Base-by-base conservation (phyloP, 2,113 vertebrate genomes). In the Petromus typicus region DNA sequence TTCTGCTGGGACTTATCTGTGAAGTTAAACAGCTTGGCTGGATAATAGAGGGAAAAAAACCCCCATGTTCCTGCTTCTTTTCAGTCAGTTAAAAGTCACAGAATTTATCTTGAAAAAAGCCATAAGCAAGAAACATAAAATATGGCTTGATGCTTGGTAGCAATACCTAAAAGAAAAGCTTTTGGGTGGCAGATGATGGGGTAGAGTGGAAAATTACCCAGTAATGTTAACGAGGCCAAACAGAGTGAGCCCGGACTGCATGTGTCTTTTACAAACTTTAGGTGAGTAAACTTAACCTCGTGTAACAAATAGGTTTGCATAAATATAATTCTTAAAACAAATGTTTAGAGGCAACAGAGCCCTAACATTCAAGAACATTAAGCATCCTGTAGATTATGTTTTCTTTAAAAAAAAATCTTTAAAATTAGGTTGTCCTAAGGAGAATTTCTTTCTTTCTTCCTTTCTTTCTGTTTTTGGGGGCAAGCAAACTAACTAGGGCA, bases 301-400 rank as follows among this genome's bases (percentile, higher is more conserved):
- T 64, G 37, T 51, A 82, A 87, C 9, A 59, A 64, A 63, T 30
- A 89, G 88, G 45, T 87, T 82, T 14, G 40, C 73, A 37, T 27
- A 84, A 93, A 57, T 84, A 22, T 48, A 63, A 79, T 79, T 94
- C 40, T 84, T 92, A 86, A 64, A 84, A 48, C 56, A 83, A 59
- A 91, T 73, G 23, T 86, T 84, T 85, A 76, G 64, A 81, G 54
- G 61, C 86, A 94, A 69, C 54, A 23, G 25, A 90, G 57, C 25
- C 32, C 79, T 80, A 88, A 61, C 7, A 61, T 87, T 67, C 51
- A 92, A 92, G 13, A 61, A 61, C 59, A 1, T 78, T 89, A 61
- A 61, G 27, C 37, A 40, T 64, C 76, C 22, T 75, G 13, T 32
- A 27, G 22, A 56, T 84, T 80, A 59, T 12, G 43, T 78, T 32